These are phyloP conservation scores for Digitonthophagus gazella DNA, from an alignment of 2,888 invertebrate species.

Conservation along the genomic window DNA sequence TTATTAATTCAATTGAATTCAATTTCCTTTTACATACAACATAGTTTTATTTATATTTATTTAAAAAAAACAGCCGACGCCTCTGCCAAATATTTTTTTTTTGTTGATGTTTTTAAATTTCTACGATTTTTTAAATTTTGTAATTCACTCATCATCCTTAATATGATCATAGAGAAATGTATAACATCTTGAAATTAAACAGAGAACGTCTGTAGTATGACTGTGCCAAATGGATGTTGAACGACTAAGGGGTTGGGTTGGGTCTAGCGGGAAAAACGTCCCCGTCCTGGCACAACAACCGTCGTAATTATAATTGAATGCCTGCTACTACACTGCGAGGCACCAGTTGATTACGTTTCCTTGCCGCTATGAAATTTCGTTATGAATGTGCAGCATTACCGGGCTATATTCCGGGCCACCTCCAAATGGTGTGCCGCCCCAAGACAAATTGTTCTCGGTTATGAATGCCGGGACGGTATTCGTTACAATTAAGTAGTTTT, in stretches of 20 bases:
- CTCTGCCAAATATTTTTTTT: too few relatives aligned
- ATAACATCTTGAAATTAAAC: slow-evolving; percentile 10
- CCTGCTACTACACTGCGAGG: neutral
- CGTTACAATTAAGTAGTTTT: neutral
- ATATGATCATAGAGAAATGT: neutral
- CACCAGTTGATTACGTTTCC: slow-evolving; percentile 4
- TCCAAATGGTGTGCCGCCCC: neutral
- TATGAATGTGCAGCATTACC: neutral
- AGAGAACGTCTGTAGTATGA: neutral
- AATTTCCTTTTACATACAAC: too few relatives aligned
- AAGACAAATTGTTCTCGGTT: neutral
- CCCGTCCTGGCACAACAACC: neutral
- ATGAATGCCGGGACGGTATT: neutral
- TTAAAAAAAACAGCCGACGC: too few relatives aligned
- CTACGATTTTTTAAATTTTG: too few relatives aligned
- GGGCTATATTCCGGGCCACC: neutral
- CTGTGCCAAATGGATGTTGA: slow-evolving; percentile 10
- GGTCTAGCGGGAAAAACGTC: slow-evolving; percentile 1
- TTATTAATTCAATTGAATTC: too few relatives aligned
- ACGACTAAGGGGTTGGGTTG: neutral
- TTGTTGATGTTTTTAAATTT: too few relatives aligned
- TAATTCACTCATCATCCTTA: too few relatives aligned
- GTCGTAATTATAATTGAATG: slow-evolving; percentile 12
- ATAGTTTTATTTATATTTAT: too few relatives aligned
- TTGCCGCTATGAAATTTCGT: slow-evolving; percentile 1